Percentiles rank a stretch among this genome's conserved stretches.
Conservation (phyloP, 2,113 vertebrate genomes). For the Bothrops jararaca region DNA sequence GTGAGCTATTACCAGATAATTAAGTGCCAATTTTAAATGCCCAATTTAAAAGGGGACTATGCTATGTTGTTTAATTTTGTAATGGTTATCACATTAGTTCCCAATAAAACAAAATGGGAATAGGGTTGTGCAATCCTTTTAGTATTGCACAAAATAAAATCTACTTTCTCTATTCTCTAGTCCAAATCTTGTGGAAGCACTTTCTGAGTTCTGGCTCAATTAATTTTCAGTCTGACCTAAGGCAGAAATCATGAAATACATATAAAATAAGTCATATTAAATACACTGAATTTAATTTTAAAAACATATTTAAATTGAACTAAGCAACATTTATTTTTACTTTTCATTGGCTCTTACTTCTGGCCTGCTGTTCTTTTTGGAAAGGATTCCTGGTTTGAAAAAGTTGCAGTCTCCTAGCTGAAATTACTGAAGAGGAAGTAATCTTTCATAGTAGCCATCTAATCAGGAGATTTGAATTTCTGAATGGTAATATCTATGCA, state of each 20-base stretch:
- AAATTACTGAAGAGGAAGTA: neutral
- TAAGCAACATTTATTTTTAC: neutral
- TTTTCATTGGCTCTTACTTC: neutral
- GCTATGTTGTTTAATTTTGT: neutral
- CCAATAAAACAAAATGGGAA: neutral
- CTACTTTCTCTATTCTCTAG: neutral
- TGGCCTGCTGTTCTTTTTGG: neutral
- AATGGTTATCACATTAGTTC: neutral
- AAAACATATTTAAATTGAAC: neutral
- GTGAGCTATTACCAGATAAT: neutral
- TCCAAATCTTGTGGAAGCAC: neutral
- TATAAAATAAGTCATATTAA: neutral
- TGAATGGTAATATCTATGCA: neutral
- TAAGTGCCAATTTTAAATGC: neutral
- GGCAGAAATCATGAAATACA: neutral
- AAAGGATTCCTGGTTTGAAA: neutral
- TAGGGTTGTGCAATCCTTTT: neutral
- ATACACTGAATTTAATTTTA: neutral
- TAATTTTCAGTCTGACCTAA: neutral
- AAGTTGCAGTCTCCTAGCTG: neutral
- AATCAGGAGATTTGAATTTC: neutral
- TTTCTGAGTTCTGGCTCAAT: neutral
- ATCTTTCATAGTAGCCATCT: neutral
- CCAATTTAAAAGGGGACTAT: neutral
- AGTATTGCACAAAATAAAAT: neutral